Base-by-base conservation (phyloP, 2,888 invertebrate genomes). In the Pandemis cinnamomeana region DNA sequence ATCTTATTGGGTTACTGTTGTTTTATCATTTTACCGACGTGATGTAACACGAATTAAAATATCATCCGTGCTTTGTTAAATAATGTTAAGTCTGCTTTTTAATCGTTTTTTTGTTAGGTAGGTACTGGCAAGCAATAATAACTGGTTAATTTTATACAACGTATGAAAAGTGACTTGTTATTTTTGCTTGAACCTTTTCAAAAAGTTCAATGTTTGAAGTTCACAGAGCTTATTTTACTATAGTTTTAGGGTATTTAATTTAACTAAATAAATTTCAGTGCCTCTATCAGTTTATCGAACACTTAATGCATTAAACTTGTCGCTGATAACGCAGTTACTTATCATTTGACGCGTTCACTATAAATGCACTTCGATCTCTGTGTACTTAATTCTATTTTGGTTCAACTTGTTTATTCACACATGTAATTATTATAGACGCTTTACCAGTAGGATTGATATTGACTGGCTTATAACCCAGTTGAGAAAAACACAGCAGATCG, bases 341-440 rank as follows among this genome's bases (percentile, higher is more conserved):
- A n/a, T 67, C 66, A 61, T 60, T 61, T 36, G 36, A 48, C 10
- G 67, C 70, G 66, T 66, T 69, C 72, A 71, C 66, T 72, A 68
- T 66, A 76, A 71, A 75, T 76, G 68, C 75, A 44, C 55, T 69
- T 53, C 63, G 72, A 72, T 74, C 82, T 83, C 81, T 81, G 82
- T 83, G 84, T 80, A 46, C 46, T 46, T 46, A 80, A 81, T 78
- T 84, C 82, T 86, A 85, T 86, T 87, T 87, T 85, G 82, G 80
- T 83, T 80, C 71, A 76, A 85, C 81, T 84, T 80, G 84, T 84
- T 87, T 82, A 51, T 86, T 80, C 81, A 42, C 46, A 82, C 77
- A 71, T 75, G 73, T 79, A 77, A 78, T 77, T 77, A 78, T 75
- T 68, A n/a, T 77, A 67, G 68, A 76, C 61, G 51, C 67, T 71